Percentiles rank a stretch among this genome's conserved stretches.
phyloP scores from a whole-genome alignment of 1,140 invertebrate species.

The Aphelenchoides besseyi region DNA sequence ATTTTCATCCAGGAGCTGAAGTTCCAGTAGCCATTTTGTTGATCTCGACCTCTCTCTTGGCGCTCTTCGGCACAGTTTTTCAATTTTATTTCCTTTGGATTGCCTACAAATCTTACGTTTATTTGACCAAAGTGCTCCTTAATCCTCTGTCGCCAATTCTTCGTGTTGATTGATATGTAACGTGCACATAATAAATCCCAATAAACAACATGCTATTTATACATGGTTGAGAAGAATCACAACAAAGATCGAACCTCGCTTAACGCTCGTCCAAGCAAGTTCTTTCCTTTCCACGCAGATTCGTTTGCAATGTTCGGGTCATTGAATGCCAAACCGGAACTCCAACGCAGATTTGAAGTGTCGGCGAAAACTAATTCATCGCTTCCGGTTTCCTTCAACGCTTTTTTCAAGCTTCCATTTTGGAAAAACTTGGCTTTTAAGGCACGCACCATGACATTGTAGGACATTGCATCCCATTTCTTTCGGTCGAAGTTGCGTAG shows the following conservation, averaged over 20 bases:
- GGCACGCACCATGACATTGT: background rate
- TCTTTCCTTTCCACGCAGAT: conserved; percentile 61
- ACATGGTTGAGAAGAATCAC: no score
- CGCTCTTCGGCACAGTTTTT: conserved; percentile 3
- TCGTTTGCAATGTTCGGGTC: conserved; percentile 50
- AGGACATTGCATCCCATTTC: conserved; percentile 6
- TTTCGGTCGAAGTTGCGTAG: background rate
- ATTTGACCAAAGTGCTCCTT: background rate
- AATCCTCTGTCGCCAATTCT: background rate
- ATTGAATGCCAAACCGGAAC: conserved; percentile 34
- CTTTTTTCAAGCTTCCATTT: background rate
- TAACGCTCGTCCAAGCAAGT: conserved; percentile 60
- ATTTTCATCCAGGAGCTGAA: background rate
- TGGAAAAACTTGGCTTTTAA: conserved; percentile 1
- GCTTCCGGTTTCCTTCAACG: conserved; percentile 7
- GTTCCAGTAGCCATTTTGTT: background rate
- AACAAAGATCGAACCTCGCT: conserved; percentile 49
- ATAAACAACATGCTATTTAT: no score
- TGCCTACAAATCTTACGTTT: conserved; percentile 5
- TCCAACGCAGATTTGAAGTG: background rate
- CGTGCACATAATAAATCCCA: no score
- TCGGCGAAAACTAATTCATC: conserved; percentile 6
- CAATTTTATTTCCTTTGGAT: conserved; percentile 15
- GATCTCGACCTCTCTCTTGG: background rate
- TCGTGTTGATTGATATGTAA: background rate